Evolutionary conservation across 2,888 invertebrate genomes (phyloP).

Genomic region (Phragmatobia fuliginosa): DNA sequence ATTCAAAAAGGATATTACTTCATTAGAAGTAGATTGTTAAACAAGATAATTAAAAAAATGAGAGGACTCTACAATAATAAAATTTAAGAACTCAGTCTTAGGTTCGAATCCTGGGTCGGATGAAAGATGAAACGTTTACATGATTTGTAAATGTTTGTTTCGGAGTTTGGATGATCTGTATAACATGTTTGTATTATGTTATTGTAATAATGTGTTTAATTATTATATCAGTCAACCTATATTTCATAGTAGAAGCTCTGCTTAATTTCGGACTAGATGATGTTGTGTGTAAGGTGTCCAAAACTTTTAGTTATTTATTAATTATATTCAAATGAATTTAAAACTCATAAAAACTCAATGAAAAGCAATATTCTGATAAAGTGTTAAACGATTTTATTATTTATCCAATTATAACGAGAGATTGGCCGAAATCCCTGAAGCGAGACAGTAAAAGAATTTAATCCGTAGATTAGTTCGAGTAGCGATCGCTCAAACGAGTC

Average conservation of each 20-base stretch:
- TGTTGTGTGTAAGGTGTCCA: too few species aligned
- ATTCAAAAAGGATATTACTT: conserved; percentile 7
- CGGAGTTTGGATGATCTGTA: too few species aligned
- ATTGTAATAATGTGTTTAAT: too few species aligned
- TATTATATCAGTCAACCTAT: too few species aligned
- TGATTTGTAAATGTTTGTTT: too few species aligned
- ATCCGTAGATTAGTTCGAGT: conserved; percentile 69
- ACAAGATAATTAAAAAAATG: not conserved
- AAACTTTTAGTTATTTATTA: too few species aligned
- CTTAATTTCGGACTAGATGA: too few species aligned
- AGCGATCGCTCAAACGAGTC: conserved; percentile 65
- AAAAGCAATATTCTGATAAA: conserved; percentile 45
- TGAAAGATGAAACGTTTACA: too few species aligned
- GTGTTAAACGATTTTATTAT: conserved; percentile 37
- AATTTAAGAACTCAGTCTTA: conserved; percentile 12
- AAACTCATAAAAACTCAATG: conserved; percentile 27
- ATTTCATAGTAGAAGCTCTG: too few species aligned
- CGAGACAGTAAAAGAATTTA: conserved; percentile 67
- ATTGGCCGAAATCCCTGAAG: conserved; percentile 54
- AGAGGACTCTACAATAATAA: conserved; percentile 1
- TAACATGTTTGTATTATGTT: too few species aligned
- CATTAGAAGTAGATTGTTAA: not conserved
- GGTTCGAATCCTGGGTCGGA: too few species aligned
- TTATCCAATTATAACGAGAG: conserved; percentile 34
- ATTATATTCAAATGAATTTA: conserved; percentile 14